Evolutionary conservation across 2,888 invertebrate species (phyloP).

Genomic region (Phyllotreta striolata): DNA sequence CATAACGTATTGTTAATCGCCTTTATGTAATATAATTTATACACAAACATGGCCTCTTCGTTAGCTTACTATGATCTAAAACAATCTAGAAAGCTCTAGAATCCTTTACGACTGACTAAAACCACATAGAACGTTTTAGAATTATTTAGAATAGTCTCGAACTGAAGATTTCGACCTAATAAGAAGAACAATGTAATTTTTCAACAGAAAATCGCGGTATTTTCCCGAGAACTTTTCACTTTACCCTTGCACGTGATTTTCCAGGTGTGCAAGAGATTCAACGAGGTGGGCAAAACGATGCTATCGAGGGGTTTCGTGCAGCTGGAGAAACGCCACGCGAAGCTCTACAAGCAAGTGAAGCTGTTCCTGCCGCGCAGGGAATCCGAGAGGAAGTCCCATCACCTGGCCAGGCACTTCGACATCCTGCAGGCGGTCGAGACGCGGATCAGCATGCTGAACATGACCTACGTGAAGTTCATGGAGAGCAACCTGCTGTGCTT

Average conservation of each 20-base stretch:
- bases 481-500: slow-evolving; percentile 87
- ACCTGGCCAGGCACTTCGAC: slow-evolving; percentile 86
- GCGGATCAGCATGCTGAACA: slow-evolving; percentile 87
- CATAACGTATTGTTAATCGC: too few relatives aligned
- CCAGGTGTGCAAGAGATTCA: slow-evolving; percentile 81
- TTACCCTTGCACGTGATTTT: too few relatives aligned
- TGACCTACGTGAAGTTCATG: slow-evolving; percentile 92
- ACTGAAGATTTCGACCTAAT: too few relatives aligned
- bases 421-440: slow-evolving; percentile 91
- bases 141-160: too few relatives aligned
- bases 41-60: slow-evolving; percentile 1
- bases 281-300: slow-evolving; percentile 76
- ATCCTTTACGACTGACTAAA: too few relatives aligned
- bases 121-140: too few relatives aligned
- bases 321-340: slow-evolving; percentile 79
- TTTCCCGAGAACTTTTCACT: too few relatives aligned
- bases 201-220: too few relatives aligned
- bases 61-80: too few relatives aligned
- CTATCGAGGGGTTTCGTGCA: slow-evolving; percentile 84
- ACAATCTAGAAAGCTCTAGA: slow-evolving; percentile 6
- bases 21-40: slow-evolving; percentile 41
- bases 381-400: slow-evolving; percentile 87
- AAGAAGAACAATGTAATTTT: too few relatives aligned
- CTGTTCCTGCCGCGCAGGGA: slow-evolving; percentile 85
- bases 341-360: slow-evolving; percentile 81